phyloP scores from a whole-genome alignment of 1,140 invertebrate genomes.

The Chironomus tepperi region DNA sequence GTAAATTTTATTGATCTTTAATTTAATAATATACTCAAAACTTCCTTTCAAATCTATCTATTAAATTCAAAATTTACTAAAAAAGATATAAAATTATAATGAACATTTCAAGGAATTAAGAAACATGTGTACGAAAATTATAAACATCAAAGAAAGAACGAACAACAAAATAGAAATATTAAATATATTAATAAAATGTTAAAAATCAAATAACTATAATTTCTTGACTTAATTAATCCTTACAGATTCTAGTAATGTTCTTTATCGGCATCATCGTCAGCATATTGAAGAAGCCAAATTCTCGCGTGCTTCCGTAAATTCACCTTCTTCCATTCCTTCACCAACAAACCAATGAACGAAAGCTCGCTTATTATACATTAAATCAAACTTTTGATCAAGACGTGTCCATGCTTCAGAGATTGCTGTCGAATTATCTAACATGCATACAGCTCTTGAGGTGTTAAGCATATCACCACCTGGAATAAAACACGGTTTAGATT shows the following conservation, averaged over 20 bases:
- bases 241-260: constrained; percentile 24
- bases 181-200: too few species aligned
- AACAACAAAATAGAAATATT: too few species aligned
- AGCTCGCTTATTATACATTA: background rate
- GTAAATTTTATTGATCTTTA: too few species aligned
- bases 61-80: too few species aligned
- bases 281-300: constrained; percentile 47
- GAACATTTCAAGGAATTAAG: too few species aligned
- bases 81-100: too few species aligned
- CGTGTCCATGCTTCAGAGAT: background rate
- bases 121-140: too few species aligned
- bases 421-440: background rate
- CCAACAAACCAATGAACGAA: constrained; percentile 48
- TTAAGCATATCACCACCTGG: constrained; percentile 48
- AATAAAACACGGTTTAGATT: constrained; percentile 56
- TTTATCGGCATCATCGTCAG: background rate
- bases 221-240: too few species aligned
- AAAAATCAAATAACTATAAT: too few species aligned
- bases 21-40: too few species aligned
- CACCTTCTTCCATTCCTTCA: constrained; percentile 69
- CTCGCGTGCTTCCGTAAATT: constrained; percentile 66
- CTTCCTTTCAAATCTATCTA: too few species aligned
- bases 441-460: background rate
- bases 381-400: constrained; percentile 16
- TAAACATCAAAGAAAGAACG: too few species aligned